Evolutionary conservation across 1,140 invertebrate genomes (phyloP), one percentile per base, ranked within the genome.

Genomic region (Formica selysi): DNA sequence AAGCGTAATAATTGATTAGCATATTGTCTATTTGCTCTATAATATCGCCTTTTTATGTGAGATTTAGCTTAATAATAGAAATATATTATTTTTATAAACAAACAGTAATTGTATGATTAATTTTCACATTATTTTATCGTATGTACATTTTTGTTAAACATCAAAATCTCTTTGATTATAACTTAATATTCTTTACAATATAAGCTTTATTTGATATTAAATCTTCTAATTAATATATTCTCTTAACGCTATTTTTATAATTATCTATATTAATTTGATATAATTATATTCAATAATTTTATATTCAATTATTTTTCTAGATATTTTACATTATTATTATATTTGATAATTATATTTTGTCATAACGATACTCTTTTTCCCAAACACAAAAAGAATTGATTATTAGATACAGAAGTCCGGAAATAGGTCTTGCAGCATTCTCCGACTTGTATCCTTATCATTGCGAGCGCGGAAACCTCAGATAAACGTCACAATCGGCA

Each of bases 401-500:
- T 19, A 11, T 10, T 48, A 48, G 4, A 29, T 71, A 19, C 26
- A 5, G 3, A 32, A 38, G 57, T 73, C 8, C 4, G n/a, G 26
- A 13, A 36, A 32, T 22, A 62, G 38, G 8, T 38, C 13, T 38
- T 54, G 8, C 7, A 76, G 16, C 73, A 16, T 61, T 61, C n/a
- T 51, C 3, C 11, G 22, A 29, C 29, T 11, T 19, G n/a, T 61
- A 61, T 48, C 38, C 8, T 71, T 26, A 44, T n/a, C 26, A 0
- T 81, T 59, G 10, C 6, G 3, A 26, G 16, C n/a, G 16, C 13
- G n/a, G 22, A 10, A 81, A 54, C 13, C 2, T 13, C 68, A n/a
- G 19, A 65, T 85, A 76, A 85, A 44, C 61, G 44, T 36, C 64
- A 78, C 48, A 71, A 65, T 22, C 32, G 16, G 22, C 32, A 32